Base-by-base conservation (phyloP, 2,113 vertebrate genomes). In the Marcusenius ussheri region DNA sequence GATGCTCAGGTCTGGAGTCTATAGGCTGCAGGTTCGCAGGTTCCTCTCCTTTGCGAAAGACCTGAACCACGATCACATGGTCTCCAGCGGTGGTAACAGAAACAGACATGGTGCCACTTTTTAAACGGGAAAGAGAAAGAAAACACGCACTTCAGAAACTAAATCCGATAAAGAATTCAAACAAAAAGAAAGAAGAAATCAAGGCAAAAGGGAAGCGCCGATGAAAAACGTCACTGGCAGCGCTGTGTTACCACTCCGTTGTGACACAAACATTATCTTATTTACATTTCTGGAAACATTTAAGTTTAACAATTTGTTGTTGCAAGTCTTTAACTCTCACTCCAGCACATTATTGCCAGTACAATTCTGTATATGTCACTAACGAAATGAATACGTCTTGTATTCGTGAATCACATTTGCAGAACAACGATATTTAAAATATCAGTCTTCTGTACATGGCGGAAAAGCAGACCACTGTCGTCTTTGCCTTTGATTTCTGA, bases 1-100 rank as follows among this genome's bases (percentile, higher is more conserved):
- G 74, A 8, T 11, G n/a, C 56, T 66, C 53, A 15, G 56, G 1
- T 88, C 1, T n/a, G 47, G 24, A 27, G 47, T 7, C 24, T 27
- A 7, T 42, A 21, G 46, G n/a, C 39, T 47, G 47, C 84, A 50
- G n/a, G 11, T 86, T 50, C 3, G 84, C 15, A 2, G 35, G 46
- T 27, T 89, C 31, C 47, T 89, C 88, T 50, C 70, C 70, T 66
- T 77, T 35, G 5, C 46, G 24, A 39, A 89, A 89, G 66, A 89
- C 70, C 66, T 89, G 88, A 5, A 66, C 47, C 17, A 89, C 70
- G 17, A 89, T 31, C 45, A 77, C 66, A 15, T 77, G 88, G 19
- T 70, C 88, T 77, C 49, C 66, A 13, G 17, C 70, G n/a, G 24
- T 89, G 47, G 70, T 80, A 10, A 89, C 31, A 11, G 88, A 51